phyloP scores from a whole-genome alignment of 64 coral and sea anemone genomes.

The Hydrozoanthus tunicans region DNA sequence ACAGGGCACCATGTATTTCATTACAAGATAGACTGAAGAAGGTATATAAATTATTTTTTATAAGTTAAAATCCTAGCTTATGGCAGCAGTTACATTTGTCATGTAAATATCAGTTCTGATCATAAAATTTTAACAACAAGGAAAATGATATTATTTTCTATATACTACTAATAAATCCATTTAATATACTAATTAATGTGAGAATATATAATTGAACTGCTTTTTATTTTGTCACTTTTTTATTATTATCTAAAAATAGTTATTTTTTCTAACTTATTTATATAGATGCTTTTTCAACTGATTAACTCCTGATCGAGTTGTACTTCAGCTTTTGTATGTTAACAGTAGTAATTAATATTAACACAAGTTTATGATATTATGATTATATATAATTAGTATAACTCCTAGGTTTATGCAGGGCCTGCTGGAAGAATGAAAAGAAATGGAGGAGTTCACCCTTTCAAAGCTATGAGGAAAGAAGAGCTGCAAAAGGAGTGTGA shows the following conservation, averaged over 20 bases:
- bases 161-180: no score
- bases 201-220: no score
- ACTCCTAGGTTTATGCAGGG: constrained; percentile 48
- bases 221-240: no score
- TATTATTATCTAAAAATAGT: no score
- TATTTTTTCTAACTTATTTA: no score
- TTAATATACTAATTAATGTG: no score
- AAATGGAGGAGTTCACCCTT: constrained; percentile 66
- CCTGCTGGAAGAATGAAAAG: constrained; percentile 44
- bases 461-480: constrained; percentile 60
- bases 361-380: neutral
- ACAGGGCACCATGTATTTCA: constrained; percentile 13
- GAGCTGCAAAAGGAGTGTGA: constrained; percentile 31
- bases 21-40: constrained; percentile 14
- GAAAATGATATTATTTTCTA: no score
- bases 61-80: neutral
- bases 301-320: no score
- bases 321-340: neutral
- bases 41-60: neutral
- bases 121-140: neutral
- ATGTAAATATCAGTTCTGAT: neutral
- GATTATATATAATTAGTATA: neutral
- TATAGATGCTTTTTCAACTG: no score
- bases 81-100: neutral
- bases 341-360: neutral